A percentile compares a stretch with the other conserved stretches of the same genome.
These are phyloP conservation scores for Cryptotermes secundus DNA, from an alignment of 1,140 invertebrate species.

Conservation along the genomic window DNA sequence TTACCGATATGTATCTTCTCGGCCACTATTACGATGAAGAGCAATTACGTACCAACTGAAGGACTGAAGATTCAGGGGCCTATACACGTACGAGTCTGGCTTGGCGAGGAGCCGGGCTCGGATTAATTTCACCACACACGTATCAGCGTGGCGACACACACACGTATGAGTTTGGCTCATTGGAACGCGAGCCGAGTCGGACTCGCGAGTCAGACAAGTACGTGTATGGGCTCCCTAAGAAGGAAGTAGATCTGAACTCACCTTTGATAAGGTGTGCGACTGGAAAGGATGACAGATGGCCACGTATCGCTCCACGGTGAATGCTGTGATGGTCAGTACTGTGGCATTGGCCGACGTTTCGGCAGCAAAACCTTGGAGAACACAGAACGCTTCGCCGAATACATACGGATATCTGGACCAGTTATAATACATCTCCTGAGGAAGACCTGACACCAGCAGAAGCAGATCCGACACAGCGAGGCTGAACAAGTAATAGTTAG, in stretches of 20 bases:
- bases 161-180: no score
- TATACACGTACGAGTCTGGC: no score
- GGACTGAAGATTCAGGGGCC: no score
- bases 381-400: conserved; percentile 83
- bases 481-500: conserved; percentile 88
- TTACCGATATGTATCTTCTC: no score
- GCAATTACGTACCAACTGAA: no score
- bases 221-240: no score
- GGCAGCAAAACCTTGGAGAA: conserved; percentile 74
- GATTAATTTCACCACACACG: no score
- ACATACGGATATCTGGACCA: conserved; percentile 85
- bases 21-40: no score
- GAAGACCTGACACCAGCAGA: conserved; percentile 76
- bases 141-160: no score
- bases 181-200: no score
- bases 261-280: conserved; percentile 53
- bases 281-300: conserved; percentile 78
- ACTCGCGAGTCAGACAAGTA: no score
- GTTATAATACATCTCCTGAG: conserved; percentile 82
- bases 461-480: conserved; percentile 91
- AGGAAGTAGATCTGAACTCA: not conserved
- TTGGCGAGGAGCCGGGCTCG: no score
- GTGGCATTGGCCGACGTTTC: conserved; percentile 93
- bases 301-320: conserved; percentile 88
- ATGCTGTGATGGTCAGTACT: conserved; percentile 88